Evolutionary conservation across 2,888 invertebrate species (phyloP).

Genomic region (Cyclophora punctaria): DNA sequence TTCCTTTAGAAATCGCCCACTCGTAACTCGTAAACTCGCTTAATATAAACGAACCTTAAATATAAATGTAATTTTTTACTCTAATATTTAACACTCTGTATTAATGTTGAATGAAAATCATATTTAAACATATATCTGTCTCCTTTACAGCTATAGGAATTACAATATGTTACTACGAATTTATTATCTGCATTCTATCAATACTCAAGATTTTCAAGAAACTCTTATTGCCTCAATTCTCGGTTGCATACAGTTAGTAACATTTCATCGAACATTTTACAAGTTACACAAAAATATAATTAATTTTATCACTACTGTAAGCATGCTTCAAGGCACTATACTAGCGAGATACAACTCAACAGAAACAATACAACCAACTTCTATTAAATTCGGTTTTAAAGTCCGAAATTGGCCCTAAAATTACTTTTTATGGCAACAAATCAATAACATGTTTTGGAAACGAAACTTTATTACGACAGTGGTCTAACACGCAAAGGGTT

Average conservation of each 20-base stretch:
- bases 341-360: conserved; percentile 65
- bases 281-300: conserved; percentile 61
- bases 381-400: conserved; percentile 70
- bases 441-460: conserved; percentile 44
- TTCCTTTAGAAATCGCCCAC: no score
- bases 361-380: conserved; percentile 44
- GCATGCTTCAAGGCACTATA: conserved; percentile 74
- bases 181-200: no score
- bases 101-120: no score
- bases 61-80: no score
- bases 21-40: no score
- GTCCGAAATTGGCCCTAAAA: conserved; percentile 63
- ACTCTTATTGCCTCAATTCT: conserved; percentile 58
- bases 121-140: no score
- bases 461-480: conserved; percentile 35
- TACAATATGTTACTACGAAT: no score
- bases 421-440: conserved; percentile 60
- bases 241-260: conserved; percentile 27
- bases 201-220: no score
- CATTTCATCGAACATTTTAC: conserved; percentile 37
- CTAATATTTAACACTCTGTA: no score
- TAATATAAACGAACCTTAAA: no score
- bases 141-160: no score
- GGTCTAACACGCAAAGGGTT: conserved; percentile 32
- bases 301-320: conserved; percentile 53